phyloP scores from a whole-genome alignment of 2,888 invertebrate genomes.

The Drosophila kambysellisi region DNA sequence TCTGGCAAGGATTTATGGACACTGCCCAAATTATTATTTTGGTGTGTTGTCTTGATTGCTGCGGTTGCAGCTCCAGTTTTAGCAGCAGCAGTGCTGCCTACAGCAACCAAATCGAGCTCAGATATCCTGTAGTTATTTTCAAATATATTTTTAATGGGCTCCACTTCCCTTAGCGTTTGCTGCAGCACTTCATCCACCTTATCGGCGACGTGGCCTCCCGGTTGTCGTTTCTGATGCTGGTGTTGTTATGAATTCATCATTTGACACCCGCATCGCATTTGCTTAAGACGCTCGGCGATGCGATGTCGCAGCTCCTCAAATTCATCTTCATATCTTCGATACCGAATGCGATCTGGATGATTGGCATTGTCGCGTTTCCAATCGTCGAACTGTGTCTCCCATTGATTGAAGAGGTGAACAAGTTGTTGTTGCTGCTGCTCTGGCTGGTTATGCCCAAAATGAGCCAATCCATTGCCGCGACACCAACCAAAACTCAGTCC shows the following conservation, averaged over 20 bases:
- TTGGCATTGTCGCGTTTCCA: slow-evolving; percentile 96
- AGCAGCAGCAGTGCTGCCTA: slow-evolving; percentile 84
- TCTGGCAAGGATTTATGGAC: slow-evolving; percentile 28
- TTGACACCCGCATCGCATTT: slow-evolving; percentile 89
- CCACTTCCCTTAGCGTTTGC: background rate
- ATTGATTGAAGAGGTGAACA: slow-evolving; percentile 94
- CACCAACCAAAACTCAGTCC: slow-evolving; percentile 1
- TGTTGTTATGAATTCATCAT: slow-evolving; percentile 35
- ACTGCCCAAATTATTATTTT: background rate
- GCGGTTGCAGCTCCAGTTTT: slow-evolving; percentile 21
- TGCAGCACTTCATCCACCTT: slow-evolving; percentile 31
- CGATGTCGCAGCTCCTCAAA: slow-evolving; percentile 94
- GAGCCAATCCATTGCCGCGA: slow-evolving; percentile 8
- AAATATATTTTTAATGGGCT: slow-evolving; percentile 75
- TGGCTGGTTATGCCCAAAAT: slow-evolving; percentile 86
- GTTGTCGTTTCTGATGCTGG: background rate
- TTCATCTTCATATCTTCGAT: slow-evolving; percentile 93
- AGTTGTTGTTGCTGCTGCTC: slow-evolving; percentile 90
- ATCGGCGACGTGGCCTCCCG: background rate
- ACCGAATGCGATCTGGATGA: slow-evolving; percentile 95
- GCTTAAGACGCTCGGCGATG: slow-evolving; percentile 92
- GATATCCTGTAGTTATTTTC: slow-evolving; percentile 87
- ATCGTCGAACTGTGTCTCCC: slow-evolving; percentile 96
- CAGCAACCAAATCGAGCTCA: slow-evolving; percentile 89
- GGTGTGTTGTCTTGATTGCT: background rate